phyloP scores from a whole-genome alignment of 92 coral and sea anemone species.

The Siderastrea siderea region DNA sequence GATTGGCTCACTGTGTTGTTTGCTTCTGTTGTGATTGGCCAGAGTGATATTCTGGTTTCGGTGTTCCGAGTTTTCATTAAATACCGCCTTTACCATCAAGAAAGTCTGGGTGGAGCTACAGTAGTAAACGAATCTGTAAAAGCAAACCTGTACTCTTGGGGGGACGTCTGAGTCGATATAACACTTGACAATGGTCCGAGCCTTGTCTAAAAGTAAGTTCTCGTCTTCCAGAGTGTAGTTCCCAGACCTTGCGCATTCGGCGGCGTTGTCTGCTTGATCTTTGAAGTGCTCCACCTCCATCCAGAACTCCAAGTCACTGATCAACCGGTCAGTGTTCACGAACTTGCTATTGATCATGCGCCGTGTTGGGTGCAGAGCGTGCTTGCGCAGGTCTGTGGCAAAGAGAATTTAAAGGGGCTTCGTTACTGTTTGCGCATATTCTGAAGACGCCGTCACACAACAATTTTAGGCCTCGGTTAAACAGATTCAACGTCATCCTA shows the following conservation, averaged over 20 bases:
- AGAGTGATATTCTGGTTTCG: too few relatives aligned
- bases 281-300: conserved; percentile 93
- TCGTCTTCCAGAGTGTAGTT: conserved; percentile 96
- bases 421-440: too few relatives aligned
- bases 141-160: conserved; percentile 90
- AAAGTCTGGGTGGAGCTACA: too few relatives aligned
- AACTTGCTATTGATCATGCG: conserved; percentile 92
- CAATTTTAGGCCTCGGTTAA: too few relatives aligned
- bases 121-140: too few relatives aligned
- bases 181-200: conserved; percentile 86
- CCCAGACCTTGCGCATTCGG: conserved; percentile 91
- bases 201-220: conserved; percentile 79
- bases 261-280: conserved; percentile 84
- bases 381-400: conserved; percentile 76
- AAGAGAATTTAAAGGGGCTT: too few relatives aligned
- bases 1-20: too few relatives aligned
- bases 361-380: conserved; percentile 77
- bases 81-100: too few relatives aligned
- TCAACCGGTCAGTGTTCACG: conserved; percentile 84
- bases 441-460: too few relatives aligned
- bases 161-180: conserved; percentile 91
- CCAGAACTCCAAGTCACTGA: conserved; percentile 93
- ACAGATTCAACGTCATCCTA: too few relatives aligned
- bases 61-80: too few relatives aligned
- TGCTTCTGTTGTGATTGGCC: too few relatives aligned